phyloP scores from a whole-genome alignment of 30 jellyfish, hydroid and myxozoan species.

The Rhopilema esculentum region DNA sequence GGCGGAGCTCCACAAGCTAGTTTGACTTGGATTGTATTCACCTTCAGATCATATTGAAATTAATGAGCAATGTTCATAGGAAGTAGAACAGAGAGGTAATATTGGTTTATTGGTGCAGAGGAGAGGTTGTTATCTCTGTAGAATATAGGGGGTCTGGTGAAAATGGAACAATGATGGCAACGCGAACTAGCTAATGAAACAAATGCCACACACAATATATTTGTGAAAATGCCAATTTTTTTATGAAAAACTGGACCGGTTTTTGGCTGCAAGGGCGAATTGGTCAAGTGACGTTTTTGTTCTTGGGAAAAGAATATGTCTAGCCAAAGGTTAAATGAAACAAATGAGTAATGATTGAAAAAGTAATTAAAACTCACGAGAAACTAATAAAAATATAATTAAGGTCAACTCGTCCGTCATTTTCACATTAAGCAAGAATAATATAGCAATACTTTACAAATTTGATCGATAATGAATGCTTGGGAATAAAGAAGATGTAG shows the following conservation, averaged over 20 bases:
- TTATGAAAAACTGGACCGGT: not conserved
- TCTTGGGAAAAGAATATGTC: not conserved
- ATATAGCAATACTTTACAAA: not conserved
- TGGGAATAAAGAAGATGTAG: not conserved
- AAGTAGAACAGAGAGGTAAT: too few relatives aligned
- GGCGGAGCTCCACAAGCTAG: too few relatives aligned
- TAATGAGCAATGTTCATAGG: too few relatives aligned
- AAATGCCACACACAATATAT: not conserved
- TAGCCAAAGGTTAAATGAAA: not conserved
- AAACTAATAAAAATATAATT: not conserved
- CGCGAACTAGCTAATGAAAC: not conserved
- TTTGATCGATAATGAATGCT: not conserved
- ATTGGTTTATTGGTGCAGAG: not conserved
- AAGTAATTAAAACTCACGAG: not conserved
- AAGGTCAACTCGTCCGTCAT: not conserved
- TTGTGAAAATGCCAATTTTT: not conserved
- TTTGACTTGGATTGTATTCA: too few relatives aligned
- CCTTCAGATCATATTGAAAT: too few relatives aligned
- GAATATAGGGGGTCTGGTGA: too few relatives aligned
- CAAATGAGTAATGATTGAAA: not conserved
- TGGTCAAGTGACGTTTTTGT: not conserved
- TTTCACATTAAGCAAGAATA: constrained; percentile 22
- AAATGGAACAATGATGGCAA: not conserved
- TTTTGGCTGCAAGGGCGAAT: not conserved
- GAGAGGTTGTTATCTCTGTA: too few relatives aligned